Evolutionary conservation across 30 jellyfish, hydroid and myxozoan genomes (phyloP).

Genomic region (Hydra vulgaris): DNA sequence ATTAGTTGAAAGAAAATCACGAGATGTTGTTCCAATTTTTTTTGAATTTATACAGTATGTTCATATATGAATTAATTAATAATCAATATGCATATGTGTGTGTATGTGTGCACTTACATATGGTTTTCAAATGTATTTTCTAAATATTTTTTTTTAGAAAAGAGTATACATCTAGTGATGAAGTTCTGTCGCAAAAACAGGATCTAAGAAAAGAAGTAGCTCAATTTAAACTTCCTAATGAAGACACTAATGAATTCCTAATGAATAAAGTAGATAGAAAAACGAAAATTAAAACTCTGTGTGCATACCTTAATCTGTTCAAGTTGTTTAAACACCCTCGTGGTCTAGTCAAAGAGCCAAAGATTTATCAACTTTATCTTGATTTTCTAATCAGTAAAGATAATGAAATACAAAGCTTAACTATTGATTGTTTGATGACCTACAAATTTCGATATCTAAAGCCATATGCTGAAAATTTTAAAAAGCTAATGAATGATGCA

Average conservation of each 20-base stretch:
- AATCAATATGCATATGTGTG: background rate
- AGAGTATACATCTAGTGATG: conserved; percentile 16
- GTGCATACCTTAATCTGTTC: conserved; percentile 42
- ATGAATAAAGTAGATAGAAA: conserved; percentile 6
- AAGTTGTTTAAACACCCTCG: conserved; percentile 53
- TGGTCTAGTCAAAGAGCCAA: conserved; percentile 44
- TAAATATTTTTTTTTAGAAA: background rate
- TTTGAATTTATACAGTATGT: conserved; percentile 48
- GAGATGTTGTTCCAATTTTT: conserved; percentile 58
- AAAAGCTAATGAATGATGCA: conserved; percentile 52
- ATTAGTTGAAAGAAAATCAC: conserved; percentile 52
- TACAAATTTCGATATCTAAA: conserved; percentile 60
- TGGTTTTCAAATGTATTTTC: background rate
- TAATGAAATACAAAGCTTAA: conserved; percentile 46
- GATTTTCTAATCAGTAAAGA: conserved; percentile 57
- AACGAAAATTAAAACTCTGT: conserved; percentile 29
- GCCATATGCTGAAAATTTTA: conserved; percentile 66
- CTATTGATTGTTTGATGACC: conserved; percentile 46
- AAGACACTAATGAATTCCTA: background rate
- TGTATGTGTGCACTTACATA: background rate
- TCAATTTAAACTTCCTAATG: background rate
- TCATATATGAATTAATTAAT: background rate
- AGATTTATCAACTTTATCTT: conserved; percentile 21
- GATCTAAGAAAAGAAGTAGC: conserved; percentile 1
- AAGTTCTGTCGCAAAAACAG: conserved; percentile 18